Conservation (phyloP, 2,888 invertebrate species). For the Strigamia crassipes region DNA sequence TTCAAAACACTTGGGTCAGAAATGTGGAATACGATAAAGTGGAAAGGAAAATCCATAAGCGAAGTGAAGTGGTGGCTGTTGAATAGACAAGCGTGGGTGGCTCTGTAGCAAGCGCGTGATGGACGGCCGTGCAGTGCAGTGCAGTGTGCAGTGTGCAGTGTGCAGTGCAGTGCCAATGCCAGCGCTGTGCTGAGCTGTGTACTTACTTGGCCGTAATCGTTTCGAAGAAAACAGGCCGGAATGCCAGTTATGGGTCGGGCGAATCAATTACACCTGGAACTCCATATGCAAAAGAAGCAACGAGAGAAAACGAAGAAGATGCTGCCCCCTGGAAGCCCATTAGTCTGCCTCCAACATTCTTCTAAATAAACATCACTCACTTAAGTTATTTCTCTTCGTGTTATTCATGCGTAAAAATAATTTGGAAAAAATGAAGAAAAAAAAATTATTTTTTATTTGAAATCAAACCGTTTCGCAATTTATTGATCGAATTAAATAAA, state of each 20-base stretch:
- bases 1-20: background rate
- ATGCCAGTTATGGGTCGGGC: slow-evolving; percentile 19
- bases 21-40: background rate
- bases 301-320: background rate
- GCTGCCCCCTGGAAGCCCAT: slow-evolving; percentile 10
- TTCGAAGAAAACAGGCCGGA: slow-evolving; percentile 3
- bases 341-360: background rate
- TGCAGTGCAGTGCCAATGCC: too few species aligned
- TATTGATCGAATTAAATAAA: background rate
- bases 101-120: background rate
- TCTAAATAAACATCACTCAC: background rate
- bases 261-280: slow-evolving; percentile 27
- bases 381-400: background rate
- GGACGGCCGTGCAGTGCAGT: background rate
- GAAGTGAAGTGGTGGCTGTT: background rate
- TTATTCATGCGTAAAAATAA: background rate
- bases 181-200: too few species aligned
- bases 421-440: background rate
- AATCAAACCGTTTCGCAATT: too few species aligned
- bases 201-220: background rate
- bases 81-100: background rate
- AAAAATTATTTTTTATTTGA: background rate
- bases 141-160: too few species aligned
- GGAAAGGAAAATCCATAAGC: background rate
- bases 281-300: background rate